phyloP scores from a whole-genome alignment of 2,888 invertebrate genomes.

The Drosophila maculinotata region DNA sequence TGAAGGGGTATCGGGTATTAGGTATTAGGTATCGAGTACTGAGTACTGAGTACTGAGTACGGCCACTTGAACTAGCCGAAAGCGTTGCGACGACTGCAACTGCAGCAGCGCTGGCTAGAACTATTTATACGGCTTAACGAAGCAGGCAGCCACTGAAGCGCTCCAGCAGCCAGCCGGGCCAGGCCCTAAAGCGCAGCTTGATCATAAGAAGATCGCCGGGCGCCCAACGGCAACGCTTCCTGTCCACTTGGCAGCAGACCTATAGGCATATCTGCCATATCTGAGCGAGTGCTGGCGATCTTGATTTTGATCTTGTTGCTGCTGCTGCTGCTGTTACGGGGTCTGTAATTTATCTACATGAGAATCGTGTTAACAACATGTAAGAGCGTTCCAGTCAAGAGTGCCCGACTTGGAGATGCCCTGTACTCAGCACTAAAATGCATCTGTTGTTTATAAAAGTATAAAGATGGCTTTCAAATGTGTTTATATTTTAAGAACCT shows the following conservation, averaged over 20 bases:
- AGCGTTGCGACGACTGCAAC: constrained; percentile 76
- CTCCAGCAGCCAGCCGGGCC: constrained; percentile 22
- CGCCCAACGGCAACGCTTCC: constrained; percentile 62
- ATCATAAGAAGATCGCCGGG: constrained; percentile 61
- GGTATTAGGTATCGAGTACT: constrained; percentile 4
- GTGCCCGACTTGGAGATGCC: neutral
- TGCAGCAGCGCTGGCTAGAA: constrained; percentile 48
- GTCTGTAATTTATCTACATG: constrained; percentile 70
- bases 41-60: constrained; percentile 12
- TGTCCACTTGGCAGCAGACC: constrained; percentile 36
- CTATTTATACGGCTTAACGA: constrained; percentile 64
- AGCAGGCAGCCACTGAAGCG: constrained; percentile 4
- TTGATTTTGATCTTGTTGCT: constrained; percentile 59
- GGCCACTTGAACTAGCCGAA: constrained; percentile 57
- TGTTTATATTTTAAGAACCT: too few species aligned
- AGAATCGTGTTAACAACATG: constrained; percentile 67
- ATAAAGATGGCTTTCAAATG: too few species aligned
- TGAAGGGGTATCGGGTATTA: neutral
- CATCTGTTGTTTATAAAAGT: too few species aligned
- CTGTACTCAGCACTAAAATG: neutral
- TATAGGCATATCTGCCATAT: constrained; percentile 25
- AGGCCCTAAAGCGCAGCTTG: constrained; percentile 72
- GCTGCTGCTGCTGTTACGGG: neutral
- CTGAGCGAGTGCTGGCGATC: constrained; percentile 50
- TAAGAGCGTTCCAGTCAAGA: neutral